Conservation (phyloP, 2,797 vertebrate species). For the Taeniopygia guttata region DNA sequence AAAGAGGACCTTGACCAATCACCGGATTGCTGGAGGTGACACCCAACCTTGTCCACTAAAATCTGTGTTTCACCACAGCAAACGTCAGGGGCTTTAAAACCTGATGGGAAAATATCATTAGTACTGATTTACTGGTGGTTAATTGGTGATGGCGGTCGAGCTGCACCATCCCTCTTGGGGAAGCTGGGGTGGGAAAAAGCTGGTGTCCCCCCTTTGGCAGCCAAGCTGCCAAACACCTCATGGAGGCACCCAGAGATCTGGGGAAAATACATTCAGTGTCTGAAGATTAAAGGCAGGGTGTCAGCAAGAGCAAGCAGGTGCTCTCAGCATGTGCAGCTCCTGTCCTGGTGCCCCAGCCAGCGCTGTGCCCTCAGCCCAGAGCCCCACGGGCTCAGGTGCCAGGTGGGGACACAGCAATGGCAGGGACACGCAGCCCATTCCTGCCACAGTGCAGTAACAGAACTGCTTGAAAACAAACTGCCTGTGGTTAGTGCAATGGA, state of each 20-base stretch:
- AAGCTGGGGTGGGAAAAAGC: not conserved
- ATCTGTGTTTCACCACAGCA: not conserved
- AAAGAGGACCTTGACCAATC: not conserved
- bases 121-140: not conserved
- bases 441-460: rapidly evolving
- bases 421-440: not conserved
- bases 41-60: not conserved
- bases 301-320: not conserved
- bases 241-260: not conserved
- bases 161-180: not conserved
- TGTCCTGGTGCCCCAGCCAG: rapidly evolving
- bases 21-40: not conserved
- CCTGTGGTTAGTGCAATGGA: conserved; percentile 31
- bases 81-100: not conserved
- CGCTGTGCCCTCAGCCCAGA: not conserved
- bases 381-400: rapidly evolving
- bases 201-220: not conserved
- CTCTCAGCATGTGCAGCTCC: not conserved
- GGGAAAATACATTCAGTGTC: not conserved
- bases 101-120: not conserved
- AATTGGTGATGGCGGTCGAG: not conserved
- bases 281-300: not conserved
- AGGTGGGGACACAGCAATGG: not conserved
- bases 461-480: not conserved
- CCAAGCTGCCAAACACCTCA: not conserved